Conservation (phyloP, 2,113 vertebrate genomes). For the Platycercus adscitus region DNA sequence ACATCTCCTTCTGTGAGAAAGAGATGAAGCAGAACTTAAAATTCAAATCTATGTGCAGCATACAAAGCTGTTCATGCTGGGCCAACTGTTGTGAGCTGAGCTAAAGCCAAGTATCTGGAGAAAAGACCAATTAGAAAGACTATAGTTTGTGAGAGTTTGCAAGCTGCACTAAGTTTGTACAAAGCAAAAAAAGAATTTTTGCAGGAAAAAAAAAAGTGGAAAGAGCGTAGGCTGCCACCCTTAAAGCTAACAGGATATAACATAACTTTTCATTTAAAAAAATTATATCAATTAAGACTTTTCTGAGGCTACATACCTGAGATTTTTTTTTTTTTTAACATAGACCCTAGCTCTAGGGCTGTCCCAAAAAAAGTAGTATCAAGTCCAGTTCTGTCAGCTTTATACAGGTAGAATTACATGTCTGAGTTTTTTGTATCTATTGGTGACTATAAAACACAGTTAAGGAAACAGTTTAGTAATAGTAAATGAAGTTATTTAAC, state of each 20-base stretch:
- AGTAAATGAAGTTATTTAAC: background rate
- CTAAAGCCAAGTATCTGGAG: background rate
- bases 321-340: background rate
- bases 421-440: background rate
- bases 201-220: rapidly evolving
- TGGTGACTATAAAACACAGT: background rate
- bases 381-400: background rate
- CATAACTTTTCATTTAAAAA: background rate
- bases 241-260: background rate
- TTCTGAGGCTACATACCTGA: background rate
- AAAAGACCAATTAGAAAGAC: background rate
- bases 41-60: background rate
- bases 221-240: background rate
- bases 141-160: background rate
- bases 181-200: background rate
- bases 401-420: background rate
- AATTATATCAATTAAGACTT: background rate
- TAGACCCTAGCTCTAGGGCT: background rate
- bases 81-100: background rate
- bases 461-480: background rate
- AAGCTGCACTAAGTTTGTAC: background rate
- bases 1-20: background rate
- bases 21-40: background rate
- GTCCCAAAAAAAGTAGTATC: background rate
- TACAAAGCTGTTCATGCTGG: background rate